A percentile compares a stretch with the other conserved stretches of the same genome.
phyloP scores from a whole-genome alignment of 2,113 vertebrate genomes.

The Lepidothrix coronata region DNA sequence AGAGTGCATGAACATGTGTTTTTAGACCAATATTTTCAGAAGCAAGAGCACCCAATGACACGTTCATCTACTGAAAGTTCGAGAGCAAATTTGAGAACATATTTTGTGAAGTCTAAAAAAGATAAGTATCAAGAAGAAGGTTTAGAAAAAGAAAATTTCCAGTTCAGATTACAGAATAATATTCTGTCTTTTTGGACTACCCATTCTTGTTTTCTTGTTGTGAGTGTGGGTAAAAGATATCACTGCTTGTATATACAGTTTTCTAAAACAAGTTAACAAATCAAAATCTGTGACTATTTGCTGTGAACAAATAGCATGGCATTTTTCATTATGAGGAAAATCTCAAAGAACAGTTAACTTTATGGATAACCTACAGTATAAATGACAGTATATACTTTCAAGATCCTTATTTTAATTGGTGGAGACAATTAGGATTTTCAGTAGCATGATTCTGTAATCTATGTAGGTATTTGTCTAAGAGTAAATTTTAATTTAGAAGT shows the following conservation, averaged over 20 bases:
- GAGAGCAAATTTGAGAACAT: neutral
- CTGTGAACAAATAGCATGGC: neutral
- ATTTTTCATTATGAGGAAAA: neutral
- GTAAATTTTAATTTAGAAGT: neutral
- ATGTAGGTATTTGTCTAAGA: neutral
- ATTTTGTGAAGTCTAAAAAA: neutral
- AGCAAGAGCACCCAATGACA: neutral
- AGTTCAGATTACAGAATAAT: neutral
- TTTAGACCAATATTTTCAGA: neutral
- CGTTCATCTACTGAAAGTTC: neutral
- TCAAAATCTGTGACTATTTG: neutral
- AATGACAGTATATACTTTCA: neutral
- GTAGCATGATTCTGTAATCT: neutral
- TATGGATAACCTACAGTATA: neutral
- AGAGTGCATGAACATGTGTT: neutral
- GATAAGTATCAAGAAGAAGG: neutral
- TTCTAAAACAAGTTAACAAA: neutral
- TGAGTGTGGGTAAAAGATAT: neutral
- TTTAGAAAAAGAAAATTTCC: neutral
- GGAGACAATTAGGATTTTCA: neutral
- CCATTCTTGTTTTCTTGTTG: neutral
- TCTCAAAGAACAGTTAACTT: neutral
- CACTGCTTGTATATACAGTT: neutral
- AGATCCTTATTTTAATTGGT: neutral
- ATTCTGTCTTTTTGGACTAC: neutral